These are phyloP conservation scores for Megaceryle maxima DNA, from an alignment of 2,113 vertebrate genomes.

Conservation along the genomic window DNA sequence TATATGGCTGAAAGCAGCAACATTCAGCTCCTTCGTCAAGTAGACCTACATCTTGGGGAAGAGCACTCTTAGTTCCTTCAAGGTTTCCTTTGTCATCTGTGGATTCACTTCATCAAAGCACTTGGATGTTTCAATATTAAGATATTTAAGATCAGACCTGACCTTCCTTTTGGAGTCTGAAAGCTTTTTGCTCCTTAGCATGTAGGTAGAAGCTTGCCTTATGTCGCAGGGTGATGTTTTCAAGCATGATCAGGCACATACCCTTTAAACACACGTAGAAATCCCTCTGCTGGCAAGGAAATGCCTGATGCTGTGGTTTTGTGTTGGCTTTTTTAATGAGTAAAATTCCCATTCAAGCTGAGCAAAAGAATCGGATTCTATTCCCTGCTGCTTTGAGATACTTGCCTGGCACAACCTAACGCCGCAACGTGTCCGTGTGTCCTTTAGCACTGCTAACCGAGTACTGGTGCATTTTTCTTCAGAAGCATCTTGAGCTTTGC, in stretches of 20 bases:
- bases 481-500: background rate
- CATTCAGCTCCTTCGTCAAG: background rate
- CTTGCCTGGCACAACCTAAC: background rate
- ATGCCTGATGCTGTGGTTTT: background rate
- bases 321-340: background rate
- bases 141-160: background rate
- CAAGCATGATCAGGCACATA: background rate
- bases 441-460: background rate
- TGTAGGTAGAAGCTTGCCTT: slow-evolving; percentile 3
- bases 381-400: background rate
- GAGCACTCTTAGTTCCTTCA: slow-evolving; percentile 9
- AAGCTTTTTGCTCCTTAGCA: slow-evolving; percentile 26
- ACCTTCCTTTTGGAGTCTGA: background rate
- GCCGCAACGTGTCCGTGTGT: background rate
- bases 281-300: background rate
- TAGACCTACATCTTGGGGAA: background rate
- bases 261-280: background rate
- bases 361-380: background rate
- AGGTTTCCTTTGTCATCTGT: slow-evolving; percentile 8
- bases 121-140: slow-evolving; percentile 38
- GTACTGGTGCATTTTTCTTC: background rate
- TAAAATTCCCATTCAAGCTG: background rate
- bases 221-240: background rate
- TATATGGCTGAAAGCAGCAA: background rate
- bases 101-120: background rate